Evolutionary conservation across 2,888 invertebrate species (phyloP), one percentile per base, ranked within the genome.

Genomic region (Mesochorus sp.): DNA sequence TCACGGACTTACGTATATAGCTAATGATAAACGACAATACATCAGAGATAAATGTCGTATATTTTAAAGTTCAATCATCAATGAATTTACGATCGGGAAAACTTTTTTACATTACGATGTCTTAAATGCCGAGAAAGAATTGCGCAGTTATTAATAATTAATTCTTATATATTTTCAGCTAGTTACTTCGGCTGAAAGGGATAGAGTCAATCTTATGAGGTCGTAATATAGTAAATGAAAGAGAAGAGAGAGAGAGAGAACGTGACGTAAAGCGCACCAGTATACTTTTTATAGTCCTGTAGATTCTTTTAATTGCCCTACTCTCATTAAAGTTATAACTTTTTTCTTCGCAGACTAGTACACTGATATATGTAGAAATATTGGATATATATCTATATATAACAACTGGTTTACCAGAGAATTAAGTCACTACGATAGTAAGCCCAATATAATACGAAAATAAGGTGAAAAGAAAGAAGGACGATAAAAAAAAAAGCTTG

Each of bases 271-370:
- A 39, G 24, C n/a, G 19, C 37, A 70, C 67, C 72, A 76, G 64
- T 70, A 37, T 21, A 81, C n/a, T 79, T 81, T 79, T 79, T 82
- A 84, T 49, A 71, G 61, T n/a, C 12, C 14, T 39, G 31, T 34
- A 39, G 28, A 19, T 44, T 42, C 31, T 42, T 62, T 68, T 59
- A 76, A 71, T 76, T 59, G 51, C 76, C 24, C 44, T 26, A 66
- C 64, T 71, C 59, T n/a, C 47, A 61, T 73, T 49, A 49, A 53
- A 37, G 47, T 61, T n/a, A 12, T 49, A 64, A 5, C 53, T 49
- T 62, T 55, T 55, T 55, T 47, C 31, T 31, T 21, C 24, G 3
- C 26, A 24, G 31, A 31, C 31, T 55, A 26, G 10, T 26, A 3
- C 19, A 10, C 12, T 21, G 1, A 8, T 10, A 21, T n/a, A n/a